Conservation (phyloP, 2,797 vertebrate species). For the Pantherophis vulpinus region DNA sequence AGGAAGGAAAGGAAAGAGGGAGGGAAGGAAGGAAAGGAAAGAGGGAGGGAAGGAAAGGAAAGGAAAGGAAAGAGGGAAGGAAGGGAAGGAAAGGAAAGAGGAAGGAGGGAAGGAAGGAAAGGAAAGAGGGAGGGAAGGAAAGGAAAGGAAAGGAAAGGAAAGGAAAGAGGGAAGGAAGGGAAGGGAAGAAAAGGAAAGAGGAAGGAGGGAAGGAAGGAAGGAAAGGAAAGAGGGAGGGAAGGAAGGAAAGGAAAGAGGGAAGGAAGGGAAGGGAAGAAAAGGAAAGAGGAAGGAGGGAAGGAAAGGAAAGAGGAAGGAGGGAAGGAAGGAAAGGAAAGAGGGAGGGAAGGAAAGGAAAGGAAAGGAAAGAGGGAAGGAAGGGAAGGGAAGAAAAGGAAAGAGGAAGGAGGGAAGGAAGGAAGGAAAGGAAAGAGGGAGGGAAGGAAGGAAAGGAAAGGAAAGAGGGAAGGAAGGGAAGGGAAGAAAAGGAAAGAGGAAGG, state of each 20-base stretch:
- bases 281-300: too few species aligned
- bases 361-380: too few species aligned
- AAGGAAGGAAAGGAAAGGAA: too few species aligned
- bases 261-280: too few species aligned
- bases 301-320: background rate
- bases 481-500: too few species aligned
- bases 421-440: too few species aligned
- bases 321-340: background rate
- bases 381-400: too few species aligned
- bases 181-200: background rate
- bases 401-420: too few species aligned
- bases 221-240: fast-evolving
- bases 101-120: background rate
- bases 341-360: fast-evolving
- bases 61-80: too few species aligned
- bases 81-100: too few species aligned
- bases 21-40: too few species aligned
- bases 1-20: fast-evolving
- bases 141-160: background rate
- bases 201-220: background rate
- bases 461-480: too few species aligned
- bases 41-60: fast-evolving
- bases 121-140: slow-evolving; percentile 34
- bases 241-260: fast-evolving
- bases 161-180: background rate